Percentiles rank a stretch among this genome's conserved stretches.
Evolutionary conservation across 2,113 vertebrate species (phyloP).

Genomic region (Lasiurus cinereus): DNA sequence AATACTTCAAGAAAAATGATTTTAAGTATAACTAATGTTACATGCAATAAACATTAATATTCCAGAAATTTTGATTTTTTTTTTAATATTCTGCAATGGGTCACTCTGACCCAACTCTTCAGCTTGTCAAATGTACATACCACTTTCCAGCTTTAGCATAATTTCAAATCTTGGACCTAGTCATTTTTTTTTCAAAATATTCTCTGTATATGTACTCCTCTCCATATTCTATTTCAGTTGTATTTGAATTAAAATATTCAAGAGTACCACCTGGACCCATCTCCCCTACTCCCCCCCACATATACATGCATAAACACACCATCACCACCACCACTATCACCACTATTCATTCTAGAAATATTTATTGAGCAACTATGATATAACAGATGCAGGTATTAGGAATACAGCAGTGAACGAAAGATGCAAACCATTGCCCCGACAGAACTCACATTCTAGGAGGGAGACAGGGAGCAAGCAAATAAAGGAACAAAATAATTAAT

Average conservation of each 20-base stretch:
- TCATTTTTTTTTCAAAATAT: neutral
- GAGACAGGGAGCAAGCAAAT: neutral
- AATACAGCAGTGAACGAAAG: neutral
- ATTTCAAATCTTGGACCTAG: neutral
- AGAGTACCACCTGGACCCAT: neutral
- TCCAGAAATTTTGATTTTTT: neutral
- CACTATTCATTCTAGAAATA: neutral
- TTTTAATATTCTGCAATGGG: neutral
- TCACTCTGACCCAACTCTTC: neutral
- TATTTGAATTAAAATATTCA: slow-evolving; percentile 23
- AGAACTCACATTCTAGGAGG: neutral
- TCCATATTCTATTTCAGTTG: neutral
- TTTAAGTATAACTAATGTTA: too few relatives aligned
- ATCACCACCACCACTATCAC: too few relatives aligned
- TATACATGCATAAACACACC: too few relatives aligned
- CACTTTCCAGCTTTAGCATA: neutral
- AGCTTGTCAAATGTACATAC: neutral
- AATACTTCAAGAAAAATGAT: too few relatives aligned
- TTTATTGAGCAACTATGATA: neutral
- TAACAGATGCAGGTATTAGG: neutral
- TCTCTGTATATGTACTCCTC: neutral
- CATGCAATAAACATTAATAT: too few relatives aligned
- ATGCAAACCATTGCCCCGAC: neutral
- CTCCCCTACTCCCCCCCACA: fast-evolving
- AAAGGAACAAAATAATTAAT: slow-evolving; percentile 7